Base-by-base conservation (phyloP, 2,888 invertebrate genomes). In the Ernsta delagoae region DNA sequence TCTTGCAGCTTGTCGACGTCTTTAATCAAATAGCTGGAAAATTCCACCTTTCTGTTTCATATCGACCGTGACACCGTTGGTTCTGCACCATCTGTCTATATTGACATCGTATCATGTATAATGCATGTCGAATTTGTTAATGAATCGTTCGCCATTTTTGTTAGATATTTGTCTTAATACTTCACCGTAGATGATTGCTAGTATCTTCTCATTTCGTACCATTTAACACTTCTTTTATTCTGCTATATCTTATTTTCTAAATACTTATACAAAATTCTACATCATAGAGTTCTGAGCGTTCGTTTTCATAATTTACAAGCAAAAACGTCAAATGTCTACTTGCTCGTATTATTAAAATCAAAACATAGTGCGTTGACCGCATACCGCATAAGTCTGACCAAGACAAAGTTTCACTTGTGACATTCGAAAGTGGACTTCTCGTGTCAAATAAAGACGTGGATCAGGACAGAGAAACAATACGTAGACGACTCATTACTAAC, bases 401-500 rank as follows among this genome's bases (percentile, higher is more conserved):
- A 12, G 57, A 34, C 39, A 50, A 54, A 66, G 50, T 69, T 62
- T 69, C 62, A 69, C 68, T 69, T 64, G 69, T 69, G 54, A 59
- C 64, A 64, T 69, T 69, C 48, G 69, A 69, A 69, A 69, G 69
- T 64, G 64, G 69, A 69, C 69, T 59, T 64, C 57, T 63, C 69
- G 64, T 24, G 59, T 64, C 64, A 64, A 34, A 16, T 62, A 65
- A 53, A 67, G 43, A 41, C 34, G 53, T 43, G 54, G 34, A 64
- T 53, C 48, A 69, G 34, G 39, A 62, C 56, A 43, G 16, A 24
- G 16, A 66, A 34, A 60, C 66, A 59, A 54, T 66, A n/a, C 36
- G 41, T 45, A 5, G 59, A 64, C 59, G 24, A 24, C 50, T 64
- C 59, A 69, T 69, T 65, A 65, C 53, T 64, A 34, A 64, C 59